Conservation (phyloP, 1,140 invertebrate genomes). For the Elymnias hypermnestra region DNA sequence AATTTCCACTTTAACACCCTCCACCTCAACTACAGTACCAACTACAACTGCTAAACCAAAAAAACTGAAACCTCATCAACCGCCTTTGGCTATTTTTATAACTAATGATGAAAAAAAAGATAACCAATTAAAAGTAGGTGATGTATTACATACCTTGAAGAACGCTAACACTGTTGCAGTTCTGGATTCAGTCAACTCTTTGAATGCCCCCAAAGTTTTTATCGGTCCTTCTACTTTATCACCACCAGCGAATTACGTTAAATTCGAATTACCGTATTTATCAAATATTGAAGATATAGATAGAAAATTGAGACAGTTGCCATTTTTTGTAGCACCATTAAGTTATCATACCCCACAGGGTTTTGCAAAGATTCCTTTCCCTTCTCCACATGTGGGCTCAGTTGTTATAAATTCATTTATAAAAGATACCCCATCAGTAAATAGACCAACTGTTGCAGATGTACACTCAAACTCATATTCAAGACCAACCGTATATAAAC, state of each 20-base stretch:
- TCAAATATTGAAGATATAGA: constrained; percentile 85
- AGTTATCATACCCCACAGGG: constrained; percentile 88
- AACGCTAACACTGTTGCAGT: constrained; percentile 85
- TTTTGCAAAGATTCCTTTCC: constrained; percentile 89
- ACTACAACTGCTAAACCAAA: constrained; percentile 75
- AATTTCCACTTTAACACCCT: constrained; percentile 57
- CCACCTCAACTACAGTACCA: constrained; percentile 63
- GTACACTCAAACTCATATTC: constrained; percentile 39
- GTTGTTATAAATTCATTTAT: constrained; percentile 82
- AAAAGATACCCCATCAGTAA: constrained; percentile 33
- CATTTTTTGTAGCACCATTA: constrained; percentile 89
- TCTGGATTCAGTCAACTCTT: constrained; percentile 81
- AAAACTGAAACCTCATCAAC: constrained; percentile 84
- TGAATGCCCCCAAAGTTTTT: constrained; percentile 83
- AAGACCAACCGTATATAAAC: constrained; percentile 25
- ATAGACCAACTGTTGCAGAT: constrained; percentile 24
- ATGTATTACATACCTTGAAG: constrained; percentile 82
- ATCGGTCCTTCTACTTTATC: constrained; percentile 85
- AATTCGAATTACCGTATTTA: constrained; percentile 89
- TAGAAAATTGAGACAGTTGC: constrained; percentile 82
- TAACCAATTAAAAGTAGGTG: constrained; percentile 77
- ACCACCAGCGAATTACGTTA: constrained; percentile 83
- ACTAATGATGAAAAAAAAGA: constrained; percentile 71
- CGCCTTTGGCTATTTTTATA: constrained; percentile 87
- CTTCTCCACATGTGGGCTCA: constrained; percentile 89